Percentiles rank a stretch among this genome's conserved stretches.
Conservation (phyloP, 1,140 invertebrate species). For the Drosophila carrolli region DNA sequence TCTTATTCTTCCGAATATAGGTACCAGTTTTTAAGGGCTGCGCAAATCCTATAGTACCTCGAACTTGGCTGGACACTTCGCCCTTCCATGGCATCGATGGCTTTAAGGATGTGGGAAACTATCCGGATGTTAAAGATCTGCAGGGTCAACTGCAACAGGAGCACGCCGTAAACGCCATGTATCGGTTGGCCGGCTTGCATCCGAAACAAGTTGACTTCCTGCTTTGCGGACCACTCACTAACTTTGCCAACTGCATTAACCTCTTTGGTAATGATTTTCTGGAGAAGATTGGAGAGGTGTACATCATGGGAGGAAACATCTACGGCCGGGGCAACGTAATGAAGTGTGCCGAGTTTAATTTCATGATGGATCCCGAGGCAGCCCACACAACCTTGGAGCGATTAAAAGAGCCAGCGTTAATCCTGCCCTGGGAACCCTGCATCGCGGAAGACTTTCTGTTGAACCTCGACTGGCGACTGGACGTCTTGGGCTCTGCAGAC, state of each 20-base stretch:
- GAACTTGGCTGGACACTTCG: conserved; percentile 3
- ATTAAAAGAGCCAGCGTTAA: conserved; percentile 85
- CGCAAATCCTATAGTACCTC: conserved; percentile 67
- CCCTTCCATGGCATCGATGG: conserved; percentile 86
- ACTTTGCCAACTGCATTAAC: conserved; percentile 89
- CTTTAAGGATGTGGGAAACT: conserved; percentile 86
- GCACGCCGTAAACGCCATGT: conserved; percentile 84
- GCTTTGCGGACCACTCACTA: conserved; percentile 88
- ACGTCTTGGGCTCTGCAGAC: conserved; percentile 50
- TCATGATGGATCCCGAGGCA: conserved; percentile 91
- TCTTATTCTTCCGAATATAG: conserved; percentile 69
- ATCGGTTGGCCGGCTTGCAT: conserved; percentile 82
- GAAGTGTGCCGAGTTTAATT: conserved; percentile 91
- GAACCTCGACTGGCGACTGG: conserved; percentile 85
- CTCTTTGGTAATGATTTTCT: conserved; percentile 88
- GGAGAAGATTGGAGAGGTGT: conserved; percentile 87
- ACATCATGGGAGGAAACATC: conserved; percentile 91
- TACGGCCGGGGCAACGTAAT: conserved; percentile 88
- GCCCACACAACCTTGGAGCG: conserved; percentile 88
- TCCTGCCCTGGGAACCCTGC: conserved; percentile 88
- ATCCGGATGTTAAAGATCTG: conserved; percentile 14
- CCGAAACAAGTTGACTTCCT: conserved; percentile 35
- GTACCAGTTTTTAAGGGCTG: conserved; percentile 88
- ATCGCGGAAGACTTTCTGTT: conserved; percentile 73
- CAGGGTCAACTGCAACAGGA: conserved; percentile 23